phyloP scores from a whole-genome alignment of 2,888 invertebrate genomes.

The Eupithecia insigniata region DNA sequence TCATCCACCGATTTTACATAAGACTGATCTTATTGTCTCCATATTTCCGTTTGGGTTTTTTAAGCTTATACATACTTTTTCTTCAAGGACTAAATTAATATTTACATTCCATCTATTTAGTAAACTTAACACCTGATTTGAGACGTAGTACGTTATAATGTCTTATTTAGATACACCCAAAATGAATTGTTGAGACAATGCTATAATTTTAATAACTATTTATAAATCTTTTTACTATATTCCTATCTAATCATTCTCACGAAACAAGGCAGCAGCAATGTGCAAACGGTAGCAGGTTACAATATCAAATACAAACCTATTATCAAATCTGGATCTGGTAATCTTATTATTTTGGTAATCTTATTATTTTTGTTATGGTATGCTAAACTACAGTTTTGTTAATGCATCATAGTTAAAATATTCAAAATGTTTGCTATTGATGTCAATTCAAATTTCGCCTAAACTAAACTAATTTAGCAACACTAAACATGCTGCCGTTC shows the following conservation, averaged over 20 bases:
- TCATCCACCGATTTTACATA: conserved; percentile 70
- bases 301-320: conserved; percentile 16
- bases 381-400: conserved; percentile 3
- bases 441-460: background rate
- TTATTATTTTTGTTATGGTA: conserved; percentile 15
- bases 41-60: conserved; percentile 40
- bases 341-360: conserved; percentile 9
- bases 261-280: conserved; percentile 2
- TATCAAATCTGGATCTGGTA: conserved; percentile 19
- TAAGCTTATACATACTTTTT: conserved; percentile 17
- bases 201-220: conserved; percentile 36
- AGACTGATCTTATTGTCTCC: conserved; percentile 66
- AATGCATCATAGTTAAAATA: background rate
- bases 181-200: conserved; percentile 28
- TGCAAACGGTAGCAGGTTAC: conserved; percentile 18
- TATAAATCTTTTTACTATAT: conserved; percentile 13
- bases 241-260: conserved; percentile 22
- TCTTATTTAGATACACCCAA: background rate
- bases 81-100: background rate
- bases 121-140: conserved; percentile 17
- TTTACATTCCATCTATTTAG: conserved; percentile 24
- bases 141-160: background rate
- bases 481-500: background rate
- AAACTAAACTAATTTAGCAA: background rate
- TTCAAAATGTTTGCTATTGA: background rate